Evolutionary conservation across 2,888 invertebrate species (phyloP), one percentile per base, ranked within the genome.

Genomic region (Phymatocera aterrima): DNA sequence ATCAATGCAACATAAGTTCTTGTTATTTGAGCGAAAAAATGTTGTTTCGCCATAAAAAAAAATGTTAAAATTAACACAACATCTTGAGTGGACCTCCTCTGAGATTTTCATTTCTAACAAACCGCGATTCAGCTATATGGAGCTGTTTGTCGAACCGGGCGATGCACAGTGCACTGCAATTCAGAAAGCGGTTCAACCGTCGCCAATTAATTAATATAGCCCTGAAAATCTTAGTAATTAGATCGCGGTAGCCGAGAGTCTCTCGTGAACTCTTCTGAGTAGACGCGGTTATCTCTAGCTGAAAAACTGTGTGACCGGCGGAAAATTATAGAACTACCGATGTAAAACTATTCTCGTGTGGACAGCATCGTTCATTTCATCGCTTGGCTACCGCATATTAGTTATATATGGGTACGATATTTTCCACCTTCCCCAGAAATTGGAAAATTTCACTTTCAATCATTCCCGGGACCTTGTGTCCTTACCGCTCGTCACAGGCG

Each of bases 401-500:
- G n/a, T n/a, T n/a, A n/a, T n/a, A n/a, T n/a, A n/a, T n/a, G n/a
- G n/a, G n/a, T n/a, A n/a, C n/a, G n/a, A n/a, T n/a, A n/a, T n/a
- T n/a, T n/a, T n/a, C n/a, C n/a, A n/a, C n/a, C n/a, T 46, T 24
- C 28, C 28, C 0, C 15, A 37, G 18, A 12, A 12, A 43, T 43
- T 43, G 8, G 43, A 10, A 43, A 43, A 10, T 64, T 18, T 18
- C 18, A 10, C 12, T 3, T 34, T 37, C 21, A 34, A 1, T 37
- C 37, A 1, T 72, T 43, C n/a, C n/a, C 31, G 78, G 6, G 61
- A 79, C 89, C 94, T 91, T 92, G 78, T 10, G 61, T 79, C 89
- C 94, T 91, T 92, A 97, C 97, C 96, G 95, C 92, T 96, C 95
- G 90, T 98, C 98, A 90, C 98, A 98, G 83, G 95, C 94, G 91